Base-by-base conservation (phyloP, 1,140 invertebrate genomes). In the Drosophila sp. region DNA sequence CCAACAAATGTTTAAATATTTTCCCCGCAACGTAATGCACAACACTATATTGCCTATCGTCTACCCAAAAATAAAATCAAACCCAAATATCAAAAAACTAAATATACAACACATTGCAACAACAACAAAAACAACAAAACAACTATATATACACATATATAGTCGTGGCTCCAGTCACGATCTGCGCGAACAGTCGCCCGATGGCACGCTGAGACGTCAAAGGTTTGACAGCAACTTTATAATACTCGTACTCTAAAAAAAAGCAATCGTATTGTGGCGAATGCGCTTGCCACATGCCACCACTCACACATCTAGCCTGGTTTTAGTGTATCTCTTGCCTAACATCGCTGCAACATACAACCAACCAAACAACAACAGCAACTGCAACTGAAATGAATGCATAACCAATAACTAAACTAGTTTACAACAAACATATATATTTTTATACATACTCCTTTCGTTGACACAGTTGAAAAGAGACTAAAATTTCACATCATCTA, bases 161-260 rank as follows among this genome's bases (percentile, higher is more conserved):
- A 95, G 94, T 79, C 94, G 94, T 82, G 94, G 94, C 80, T 95
- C 94, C 70, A 94, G 94, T 91, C 94, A 95, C 93, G 94, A 95
- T 91, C 92, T 95, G 78, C 93, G 94, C 79, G 94, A 95, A 76
- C 92, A 93, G 63, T 94, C 94, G 77, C 94, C 94, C 59, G 94
- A 95, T 91, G 94, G 94, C 87, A 93, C 93, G 74, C 91, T 94
- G 74, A 93, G 94, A 90, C 94, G 94, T 77, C 94, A 94, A 93
- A 95, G 94, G 94, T 95, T 93, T 87, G 82, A 64, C 83, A 78
- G 71, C 75, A 78, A 79, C 46, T 78, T 87, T 81, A 82, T 90
- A 92, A 82, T 93, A 64, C 41, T 83, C 53, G n/a, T 71, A 75
- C 53, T 51, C 58, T 58, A 65, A n/a, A n/a, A n/a, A n/a, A n/a